Conservation (phyloP, 2,797 vertebrate genomes). For the Hippocampus kuda region DNA sequence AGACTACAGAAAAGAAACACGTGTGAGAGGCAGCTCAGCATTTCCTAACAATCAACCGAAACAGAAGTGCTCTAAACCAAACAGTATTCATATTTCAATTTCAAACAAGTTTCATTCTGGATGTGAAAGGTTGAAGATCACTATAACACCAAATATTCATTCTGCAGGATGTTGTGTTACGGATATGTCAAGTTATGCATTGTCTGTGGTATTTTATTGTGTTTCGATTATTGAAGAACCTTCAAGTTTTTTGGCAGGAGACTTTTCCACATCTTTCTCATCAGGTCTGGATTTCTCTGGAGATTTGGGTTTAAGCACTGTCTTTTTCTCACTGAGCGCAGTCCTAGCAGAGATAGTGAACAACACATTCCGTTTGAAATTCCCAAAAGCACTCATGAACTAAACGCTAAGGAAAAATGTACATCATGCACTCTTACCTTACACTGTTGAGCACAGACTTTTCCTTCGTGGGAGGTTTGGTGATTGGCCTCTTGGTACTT, state of each 20-base stretch:
- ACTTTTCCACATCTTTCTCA: constrained; percentile 94
- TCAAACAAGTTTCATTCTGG: background rate
- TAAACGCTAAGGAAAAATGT: background rate
- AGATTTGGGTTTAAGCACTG: constrained; percentile 88
- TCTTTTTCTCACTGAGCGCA: constrained; percentile 94
- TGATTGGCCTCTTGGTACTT: constrained; percentile 90
- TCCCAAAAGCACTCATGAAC: background rate
- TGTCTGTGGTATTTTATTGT: background rate
- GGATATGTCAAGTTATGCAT: background rate
- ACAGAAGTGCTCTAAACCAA: background rate
- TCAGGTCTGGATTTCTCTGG: constrained; percentile 91
- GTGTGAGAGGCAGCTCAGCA: background rate
- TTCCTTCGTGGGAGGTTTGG: constrained; percentile 87
- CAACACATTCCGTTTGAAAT: background rate
- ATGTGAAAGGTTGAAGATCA: background rate
- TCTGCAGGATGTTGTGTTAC: background rate
- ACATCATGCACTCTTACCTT: constrained; percentile 64
- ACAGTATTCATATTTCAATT: background rate
- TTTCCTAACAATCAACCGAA: background rate
- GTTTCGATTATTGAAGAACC: constrained; percentile 62
- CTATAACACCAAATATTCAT: background rate
- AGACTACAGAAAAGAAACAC: constrained; percentile 60
- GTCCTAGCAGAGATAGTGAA: constrained; percentile 65
- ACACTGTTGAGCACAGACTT: constrained; percentile 90
- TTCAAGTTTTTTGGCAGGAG: constrained; percentile 91